Evolutionary conservation across 2,888 invertebrate species (phyloP).

Genomic region (Margaritifera margaritifera): DNA sequence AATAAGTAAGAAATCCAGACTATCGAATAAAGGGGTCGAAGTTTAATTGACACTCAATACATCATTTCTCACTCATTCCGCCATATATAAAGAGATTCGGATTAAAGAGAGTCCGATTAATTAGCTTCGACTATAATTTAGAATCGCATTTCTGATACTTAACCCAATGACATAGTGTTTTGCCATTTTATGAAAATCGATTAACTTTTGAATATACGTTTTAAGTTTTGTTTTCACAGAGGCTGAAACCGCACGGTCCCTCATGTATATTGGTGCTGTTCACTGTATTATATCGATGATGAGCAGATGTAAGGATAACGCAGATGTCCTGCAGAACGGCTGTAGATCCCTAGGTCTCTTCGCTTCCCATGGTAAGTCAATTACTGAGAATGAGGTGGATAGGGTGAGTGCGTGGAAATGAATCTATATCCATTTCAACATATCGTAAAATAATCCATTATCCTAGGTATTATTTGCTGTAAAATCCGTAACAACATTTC

Average conservation of each 20-base stretch:
- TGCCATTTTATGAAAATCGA: not conserved
- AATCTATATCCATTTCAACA: no score
- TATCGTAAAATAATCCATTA: not conserved
- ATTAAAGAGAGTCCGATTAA: no score
- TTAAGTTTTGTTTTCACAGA: constrained; percentile 5
- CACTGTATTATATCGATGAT: constrained; percentile 58
- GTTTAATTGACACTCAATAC: no score
- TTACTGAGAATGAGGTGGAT: no score
- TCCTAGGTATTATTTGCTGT: not conserved
- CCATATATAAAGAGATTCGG: no score
- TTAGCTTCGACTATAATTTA: not conserved
- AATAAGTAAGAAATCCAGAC: no score
- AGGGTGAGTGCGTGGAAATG: no score
- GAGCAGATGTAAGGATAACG: constrained; percentile 43
- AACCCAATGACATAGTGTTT: not conserved
- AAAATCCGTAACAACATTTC: not conserved
- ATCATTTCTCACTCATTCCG: no score
- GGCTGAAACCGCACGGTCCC: constrained; percentile 49
- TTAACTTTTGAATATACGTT: not conserved
- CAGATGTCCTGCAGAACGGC: constrained; percentile 51
- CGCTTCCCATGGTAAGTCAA: constrained; percentile 51
- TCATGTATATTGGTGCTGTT: constrained; percentile 60
- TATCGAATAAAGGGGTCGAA: no score
- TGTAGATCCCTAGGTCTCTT: constrained; percentile 59
- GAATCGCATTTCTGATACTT: not conserved